A percentile compares a stretch with the other conserved stretches of the same genome.
Conservation (phyloP, 2,113 vertebrate species). For the Phodopus roborovskii region DNA sequence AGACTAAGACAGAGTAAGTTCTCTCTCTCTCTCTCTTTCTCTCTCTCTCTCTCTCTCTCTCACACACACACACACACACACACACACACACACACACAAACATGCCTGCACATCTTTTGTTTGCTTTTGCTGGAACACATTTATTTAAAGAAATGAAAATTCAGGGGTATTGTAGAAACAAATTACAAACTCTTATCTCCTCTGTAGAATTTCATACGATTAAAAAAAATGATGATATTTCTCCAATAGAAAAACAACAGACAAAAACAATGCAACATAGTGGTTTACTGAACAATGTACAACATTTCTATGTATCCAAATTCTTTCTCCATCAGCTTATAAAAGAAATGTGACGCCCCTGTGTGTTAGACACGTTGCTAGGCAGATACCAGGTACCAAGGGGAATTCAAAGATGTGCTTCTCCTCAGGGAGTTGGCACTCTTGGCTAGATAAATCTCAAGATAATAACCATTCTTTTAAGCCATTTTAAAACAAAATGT, state of each 20-base stretch:
- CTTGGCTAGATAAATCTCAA: slow-evolving; percentile 66
- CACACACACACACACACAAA: background rate
- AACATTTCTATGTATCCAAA: slow-evolving; percentile 45
- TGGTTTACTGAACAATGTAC: slow-evolving; percentile 45
- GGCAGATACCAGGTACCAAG: slow-evolving; percentile 18
- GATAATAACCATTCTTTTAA: slow-evolving; percentile 67
- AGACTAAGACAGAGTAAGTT: background rate
- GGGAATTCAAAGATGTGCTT: slow-evolving; percentile 55
- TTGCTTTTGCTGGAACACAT: background rate
- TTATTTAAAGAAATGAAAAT: slow-evolving; percentile 45
- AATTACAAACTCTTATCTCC: slow-evolving; percentile 33
- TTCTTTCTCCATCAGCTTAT: slow-evolving; percentile 48
- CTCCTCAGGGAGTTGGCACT: slow-evolving; percentile 65
- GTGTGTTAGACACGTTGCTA: slow-evolving; percentile 45
- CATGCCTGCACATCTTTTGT: background rate
- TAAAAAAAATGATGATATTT: slow-evolving; percentile 46
- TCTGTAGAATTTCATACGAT: slow-evolving; percentile 26
- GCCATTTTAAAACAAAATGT: slow-evolving; percentile 69
- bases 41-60: too few species aligned
- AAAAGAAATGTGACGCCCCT: background rate
- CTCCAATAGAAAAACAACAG: slow-evolving; percentile 8
- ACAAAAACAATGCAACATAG: slow-evolving; percentile 30
- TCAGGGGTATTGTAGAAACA: slow-evolving; percentile 28
- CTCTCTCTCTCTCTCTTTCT: too few species aligned
- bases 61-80: background rate